Evolutionary conservation across 2,797 vertebrate genomes (phyloP).

Genomic region (Heliangelus exortis): DNA sequence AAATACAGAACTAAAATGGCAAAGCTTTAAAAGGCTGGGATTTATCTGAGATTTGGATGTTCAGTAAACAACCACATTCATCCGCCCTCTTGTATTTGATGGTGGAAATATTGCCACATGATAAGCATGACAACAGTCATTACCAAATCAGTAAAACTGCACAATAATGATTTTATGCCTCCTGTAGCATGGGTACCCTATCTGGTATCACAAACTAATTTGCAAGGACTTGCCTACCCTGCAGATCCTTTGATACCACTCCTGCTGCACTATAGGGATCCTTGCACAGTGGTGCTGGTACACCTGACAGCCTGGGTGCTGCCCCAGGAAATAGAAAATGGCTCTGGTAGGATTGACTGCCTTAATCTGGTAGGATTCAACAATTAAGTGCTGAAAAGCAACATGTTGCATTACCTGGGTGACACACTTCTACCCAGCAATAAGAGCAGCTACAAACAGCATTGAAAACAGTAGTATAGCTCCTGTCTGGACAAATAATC

Average conservation of each 20-base stretch:
- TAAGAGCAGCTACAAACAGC: neutral
- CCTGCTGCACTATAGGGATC: neutral
- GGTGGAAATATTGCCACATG: neutral
- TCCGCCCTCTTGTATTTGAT: neutral
- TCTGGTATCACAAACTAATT: neutral
- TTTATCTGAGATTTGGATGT: neutral
- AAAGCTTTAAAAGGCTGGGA: neutral
- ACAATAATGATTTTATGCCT: neutral
- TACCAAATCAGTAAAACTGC: constrained; percentile 20
- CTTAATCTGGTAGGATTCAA: neutral
- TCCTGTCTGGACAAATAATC: neutral
- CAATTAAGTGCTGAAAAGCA: neutral
- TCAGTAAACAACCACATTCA: neutral
- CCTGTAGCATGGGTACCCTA: neutral
- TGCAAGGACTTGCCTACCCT: constrained; percentile 6
- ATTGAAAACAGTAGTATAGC: neutral
- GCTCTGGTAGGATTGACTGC: neutral
- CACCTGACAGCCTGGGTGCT: neutral
- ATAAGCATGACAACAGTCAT: neutral
- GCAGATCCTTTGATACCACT: neutral
- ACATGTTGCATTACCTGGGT: neutral
- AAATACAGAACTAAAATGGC: neutral
- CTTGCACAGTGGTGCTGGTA: neutral
- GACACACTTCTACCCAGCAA: neutral
- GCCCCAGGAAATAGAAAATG: neutral